Base-by-base conservation (phyloP, 1,140 invertebrate species). In the Drosophila pruinosa region DNA sequence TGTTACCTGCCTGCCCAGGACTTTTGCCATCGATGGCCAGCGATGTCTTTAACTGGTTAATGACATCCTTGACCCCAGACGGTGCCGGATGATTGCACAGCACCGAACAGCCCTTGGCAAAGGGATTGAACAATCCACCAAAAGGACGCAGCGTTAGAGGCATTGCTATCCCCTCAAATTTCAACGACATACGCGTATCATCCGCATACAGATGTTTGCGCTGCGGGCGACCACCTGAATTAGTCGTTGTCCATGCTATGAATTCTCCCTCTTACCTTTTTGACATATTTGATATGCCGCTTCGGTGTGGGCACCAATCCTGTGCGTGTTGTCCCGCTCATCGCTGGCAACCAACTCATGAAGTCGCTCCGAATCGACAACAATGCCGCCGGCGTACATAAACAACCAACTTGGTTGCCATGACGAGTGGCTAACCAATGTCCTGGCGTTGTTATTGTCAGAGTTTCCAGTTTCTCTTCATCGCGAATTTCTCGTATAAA, bases 1-100 rank as follows among this genome's bases (percentile, higher is more conserved):
- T 74, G 2, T 36, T 54, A 10, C 43, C 80, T 4, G 53, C 53
- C 14, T 61, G 62, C 41, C 67, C 48, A 6, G 43, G 58, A 39
- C 76, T 53, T 8, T 75, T 82, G 2, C 72, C 78, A 39, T 88
- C 82, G 8, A 88, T 82, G 26, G 82, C 94, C 94, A 95, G 94
- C 59, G 93, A 92, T 73, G 95, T 94, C 86, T 95, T 96, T 6
- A 94, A 94, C 72, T 94, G 92, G 75, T 94, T 94, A 0, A 96
- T 93, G 19, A 95, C 93, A 83, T 96, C 94, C 91, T 94, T 96
- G 0, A 95, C 94, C 65, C 95, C 94, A 14, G 92, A 93, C 58
- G 96, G 95, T 8, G 95, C 94, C 1, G 96, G 96, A 92, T 97
- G 96, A 82, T 97, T 96, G 92, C 96, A 96, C 1, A 96, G 92